Base-by-base conservation (phyloP, 2,113 vertebrate species). In the Crotalus tigris region DNA sequence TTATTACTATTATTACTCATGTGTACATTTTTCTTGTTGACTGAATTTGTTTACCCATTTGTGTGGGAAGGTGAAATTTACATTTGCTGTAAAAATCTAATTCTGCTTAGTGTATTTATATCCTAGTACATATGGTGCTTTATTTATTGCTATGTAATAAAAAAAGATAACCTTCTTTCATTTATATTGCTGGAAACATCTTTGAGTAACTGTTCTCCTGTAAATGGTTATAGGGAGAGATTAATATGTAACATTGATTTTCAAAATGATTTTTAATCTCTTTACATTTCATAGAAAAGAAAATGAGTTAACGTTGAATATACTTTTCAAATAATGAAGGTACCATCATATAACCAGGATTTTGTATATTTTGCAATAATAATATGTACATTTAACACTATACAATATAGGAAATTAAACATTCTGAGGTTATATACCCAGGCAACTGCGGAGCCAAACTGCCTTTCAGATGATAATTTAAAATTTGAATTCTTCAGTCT, bases 231-330 rank as follows among this genome's bases (percentile, higher is more conserved):
- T 95, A 94, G 95, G 93, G 95, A 95, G 51, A 49, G 95, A 94
- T 94, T 97, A 96, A 96, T 96, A 96, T 94, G 94, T 90, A 96
- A 95, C 94, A 97, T 97, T 96, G 96, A 97, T 97, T 96, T 95
- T 88, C n/a, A 95, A 96, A 96, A 97, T 94, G 90, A 95, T 95
- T 96, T 95, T 93, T 88, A 95, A 92, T 95, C 93, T 95, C 95
- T 93, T 91, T 19, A 88, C 90, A 95, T 96, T 92, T 93, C 95
- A 96, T 95, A 96, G 93, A 95, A 96, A 96, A 92, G 94, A 91
- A 19, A 59, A 92, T 91, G 95, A 94, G 96, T 95, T 96, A 95
- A 92, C 93, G 95, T 93, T 95, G 95, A 95, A 96, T 95, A 95
- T 95, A 95, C 93, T 94, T 96, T 90, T 93, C 95, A 94, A 94